Base-by-base conservation (phyloP, 2,113 vertebrate genomes). In the Sorex araneus region DNA sequence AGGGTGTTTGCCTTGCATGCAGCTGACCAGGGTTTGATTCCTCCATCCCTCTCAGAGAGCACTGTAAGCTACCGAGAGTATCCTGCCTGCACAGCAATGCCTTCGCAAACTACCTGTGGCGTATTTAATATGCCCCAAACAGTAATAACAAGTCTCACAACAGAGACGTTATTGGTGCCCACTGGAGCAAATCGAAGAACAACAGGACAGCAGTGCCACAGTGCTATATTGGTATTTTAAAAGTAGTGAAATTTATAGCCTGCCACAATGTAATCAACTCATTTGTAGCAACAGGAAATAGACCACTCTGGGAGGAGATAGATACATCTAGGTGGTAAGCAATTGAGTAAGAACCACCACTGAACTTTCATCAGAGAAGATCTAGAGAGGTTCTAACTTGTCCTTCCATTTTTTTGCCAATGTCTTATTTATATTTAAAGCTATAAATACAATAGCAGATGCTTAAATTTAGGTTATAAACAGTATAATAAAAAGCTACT, bases 241-340 rank as follows among this genome's bases (percentile, higher is more conserved):
- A 50, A 89, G n/a, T 32, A 75, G n/a, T 57, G 36, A 93, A 93
- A 96, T 90, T 19, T 93, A 81, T 78, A 32, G 21, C 69, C 25
- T 91, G 45, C 11, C 32, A 57, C 73, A 36, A 84, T 47, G 27
- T 40, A 74, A 66, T 84, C 69, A 93, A 82, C 30, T 75, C 27
- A 40, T 32, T 27, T 30, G n/a, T 76, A 77, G 60, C 25, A n/a
- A 2, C 23, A 78, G 25, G 47, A 3, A 70, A 80, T 92, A 64
- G 57, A 27, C 78, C 78, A 92, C 34, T 92, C 54, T 8, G 15
- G 36, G n/a, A n/a, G 7, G 47, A 80, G 16, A 64, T 8, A 92
- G 45, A 87, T 64, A 64, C 34, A 11, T 77, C 25, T 90, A 54
- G 28, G 30, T 30, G 16, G 73, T 89, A 19, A 91, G 57, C 57